Percentiles rank a stretch among this genome's conserved stretches.
These are phyloP conservation scores for Drosophila prolongata DNA, from an alignment of 2,888 invertebrate genomes.

Conservation along the genomic window DNA sequence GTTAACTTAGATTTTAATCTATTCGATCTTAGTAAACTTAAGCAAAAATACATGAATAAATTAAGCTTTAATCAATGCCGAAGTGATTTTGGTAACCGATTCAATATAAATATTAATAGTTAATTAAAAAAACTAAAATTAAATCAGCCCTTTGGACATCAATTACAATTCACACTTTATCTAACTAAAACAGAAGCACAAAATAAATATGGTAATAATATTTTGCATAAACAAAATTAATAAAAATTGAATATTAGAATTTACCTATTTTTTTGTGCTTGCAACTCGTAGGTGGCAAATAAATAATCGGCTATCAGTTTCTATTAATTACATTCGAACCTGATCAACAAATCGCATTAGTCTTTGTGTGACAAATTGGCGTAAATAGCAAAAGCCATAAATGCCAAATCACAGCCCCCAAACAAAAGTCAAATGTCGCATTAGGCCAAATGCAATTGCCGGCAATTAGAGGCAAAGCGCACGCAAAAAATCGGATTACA, in stretches of 20 bases:
- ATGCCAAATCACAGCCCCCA: conserved; percentile 22
- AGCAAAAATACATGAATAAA: background rate
- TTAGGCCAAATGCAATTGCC: conserved; percentile 66
- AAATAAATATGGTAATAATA: background rate
- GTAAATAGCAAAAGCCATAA: conserved; percentile 23
- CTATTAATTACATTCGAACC: conserved; percentile 64
- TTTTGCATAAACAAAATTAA: background rate
- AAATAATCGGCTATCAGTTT: conserved; percentile 23
- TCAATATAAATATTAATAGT: no score
- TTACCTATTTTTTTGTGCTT: background rate
- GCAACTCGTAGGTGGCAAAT: background rate
- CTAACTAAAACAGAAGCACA: background rate
- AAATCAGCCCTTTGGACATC: no score
- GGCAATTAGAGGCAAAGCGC: conserved; percentile 63
- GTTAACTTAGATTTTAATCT: background rate
- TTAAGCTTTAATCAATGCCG: no score
- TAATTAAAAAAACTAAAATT: no score
- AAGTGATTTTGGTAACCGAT: no score
- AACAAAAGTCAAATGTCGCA: conserved; percentile 40
- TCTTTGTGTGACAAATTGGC: conserved; percentile 23
- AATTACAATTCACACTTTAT: background rate
- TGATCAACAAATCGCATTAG: conserved; percentile 66
- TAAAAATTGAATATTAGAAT: background rate
- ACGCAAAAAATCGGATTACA: conserved; percentile 63
- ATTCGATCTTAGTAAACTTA: background rate